phyloP scores from a whole-genome alignment of 2,888 invertebrate genomes.

The Platerodrilus igneus region DNA sequence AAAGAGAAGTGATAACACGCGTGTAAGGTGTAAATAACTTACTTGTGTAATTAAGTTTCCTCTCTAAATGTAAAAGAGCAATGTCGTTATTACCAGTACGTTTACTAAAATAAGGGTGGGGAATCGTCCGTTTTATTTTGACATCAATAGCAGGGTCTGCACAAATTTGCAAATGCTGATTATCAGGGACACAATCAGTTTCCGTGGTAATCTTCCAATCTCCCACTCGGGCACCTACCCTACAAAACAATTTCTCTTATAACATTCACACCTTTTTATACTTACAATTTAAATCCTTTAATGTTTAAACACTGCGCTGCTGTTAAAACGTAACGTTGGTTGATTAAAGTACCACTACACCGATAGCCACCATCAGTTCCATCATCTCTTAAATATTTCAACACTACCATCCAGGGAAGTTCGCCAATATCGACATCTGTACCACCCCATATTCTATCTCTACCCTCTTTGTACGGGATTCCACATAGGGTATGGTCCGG shows the following conservation, averaged over 20 bases:
- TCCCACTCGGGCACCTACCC: too few relatives aligned
- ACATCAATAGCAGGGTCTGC: conserved; percentile 40
- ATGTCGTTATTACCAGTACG: conserved; percentile 42
- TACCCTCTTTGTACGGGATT: conserved; percentile 5
- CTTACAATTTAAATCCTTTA: conserved; percentile 7
- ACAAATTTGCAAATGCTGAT: conserved; percentile 40
- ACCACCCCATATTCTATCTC: conserved; percentile 42
- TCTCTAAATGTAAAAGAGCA: conserved; percentile 50
- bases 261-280: too few relatives aligned
- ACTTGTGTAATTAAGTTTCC: conserved; percentile 48
- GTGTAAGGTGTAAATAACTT: too few relatives aligned
- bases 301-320: conserved; percentile 58
- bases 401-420: conserved; percentile 60
- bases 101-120: conserved; percentile 39
- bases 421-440: conserved; percentile 49
- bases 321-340: conserved; percentile 55
- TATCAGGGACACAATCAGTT: conserved; percentile 44
- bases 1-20: too few relatives aligned
- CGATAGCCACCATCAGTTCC: conserved; percentile 7
- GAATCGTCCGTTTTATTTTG: conserved; percentile 41
- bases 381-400: conserved; percentile 48
- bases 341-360: conserved; percentile 61
- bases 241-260: too few relatives aligned
- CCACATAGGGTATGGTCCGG: conserved; percentile 13
- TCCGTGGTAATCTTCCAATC: conserved; percentile 48